Evolutionary conservation across 1,140 invertebrate species (phyloP).

Genomic region (Pararge aegeria): DNA sequence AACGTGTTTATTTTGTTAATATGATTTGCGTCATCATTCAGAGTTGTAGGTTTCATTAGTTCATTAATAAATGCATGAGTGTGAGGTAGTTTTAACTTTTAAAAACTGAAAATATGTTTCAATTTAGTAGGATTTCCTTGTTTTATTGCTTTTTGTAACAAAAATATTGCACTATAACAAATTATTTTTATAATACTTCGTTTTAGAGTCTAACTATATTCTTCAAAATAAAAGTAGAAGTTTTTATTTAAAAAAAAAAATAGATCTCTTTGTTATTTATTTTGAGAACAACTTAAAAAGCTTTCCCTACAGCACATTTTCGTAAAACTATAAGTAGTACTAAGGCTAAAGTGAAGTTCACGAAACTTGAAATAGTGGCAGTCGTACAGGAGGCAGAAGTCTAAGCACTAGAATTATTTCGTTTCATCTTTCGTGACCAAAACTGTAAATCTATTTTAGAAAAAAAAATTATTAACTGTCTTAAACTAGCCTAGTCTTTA

Average conservation of each 20-base stretch:
- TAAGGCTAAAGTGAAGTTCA: background rate
- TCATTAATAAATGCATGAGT: conserved; percentile 11
- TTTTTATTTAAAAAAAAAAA: background rate
- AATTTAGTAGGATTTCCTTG: background rate
- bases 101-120: background rate
- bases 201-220: background rate
- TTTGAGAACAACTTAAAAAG: background rate
- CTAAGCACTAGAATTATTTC: no score
- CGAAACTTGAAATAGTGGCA: background rate
- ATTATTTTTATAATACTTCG: background rate
- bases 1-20: conserved; percentile 39
- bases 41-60: conserved; percentile 15
- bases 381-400: no score
- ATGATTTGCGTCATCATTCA: conserved; percentile 63
- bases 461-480: background rate
- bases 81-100: background rate
- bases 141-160: background rate
- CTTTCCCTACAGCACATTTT: background rate
- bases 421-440: background rate
- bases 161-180: no score
- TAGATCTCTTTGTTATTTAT: background rate
- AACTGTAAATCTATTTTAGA: background rate
- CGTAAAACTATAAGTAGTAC: background rate
- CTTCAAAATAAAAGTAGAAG: background rate
- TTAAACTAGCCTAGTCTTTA: background rate